Percentiles rank a stretch among this genome's conserved stretches.
Evolutionary conservation across 2,888 invertebrate species (phyloP).

Genomic region (Parnassius glacialis): DNA sequence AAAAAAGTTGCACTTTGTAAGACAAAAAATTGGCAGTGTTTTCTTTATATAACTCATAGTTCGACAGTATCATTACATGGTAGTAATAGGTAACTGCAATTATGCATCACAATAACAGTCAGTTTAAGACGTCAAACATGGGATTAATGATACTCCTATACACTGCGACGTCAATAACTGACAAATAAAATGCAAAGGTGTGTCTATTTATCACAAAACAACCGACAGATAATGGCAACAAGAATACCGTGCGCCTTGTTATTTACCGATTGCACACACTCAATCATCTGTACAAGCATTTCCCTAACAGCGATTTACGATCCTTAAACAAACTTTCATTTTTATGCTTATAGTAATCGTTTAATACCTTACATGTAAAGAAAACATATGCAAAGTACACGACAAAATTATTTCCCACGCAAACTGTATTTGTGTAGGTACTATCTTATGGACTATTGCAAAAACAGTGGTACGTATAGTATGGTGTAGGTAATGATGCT

Average conservation of each 20-base stretch:
- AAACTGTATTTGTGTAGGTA: conserved; percentile 22
- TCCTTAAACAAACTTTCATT: conserved; percentile 23
- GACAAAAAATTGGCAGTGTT: not conserved
- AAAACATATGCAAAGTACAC: conserved; percentile 31
- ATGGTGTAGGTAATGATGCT: conserved; percentile 21
- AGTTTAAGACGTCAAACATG: conserved; percentile 18
- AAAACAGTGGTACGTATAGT: conserved; percentile 20
- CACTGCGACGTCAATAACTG: conserved; percentile 24
- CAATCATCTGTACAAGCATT: conserved; percentile 21
- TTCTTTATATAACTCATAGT: conserved; percentile 5
- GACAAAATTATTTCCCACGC: conserved; percentile 24
- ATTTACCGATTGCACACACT: conserved; percentile 26
- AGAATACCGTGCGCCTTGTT: conserved; percentile 25
- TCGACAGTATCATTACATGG: conserved; percentile 11
- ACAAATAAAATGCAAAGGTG: conserved; percentile 27
- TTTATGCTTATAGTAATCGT: not conserved
- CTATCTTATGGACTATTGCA: conserved; percentile 22
- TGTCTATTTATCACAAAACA: conserved; percentile 27
- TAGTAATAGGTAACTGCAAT: conserved; percentile 13
- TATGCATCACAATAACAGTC: conserved; percentile 22
- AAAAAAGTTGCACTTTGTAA: too few relatives aligned
- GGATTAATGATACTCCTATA: conserved; percentile 25
- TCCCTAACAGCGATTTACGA: conserved; percentile 17
- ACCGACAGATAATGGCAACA: conserved; percentile 25
- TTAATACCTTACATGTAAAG: conserved; percentile 1